A percentile compares a stretch with the other conserved stretches of the same genome.
Conservation (phyloP, 2,888 invertebrate genomes). For the Leucania comma region DNA sequence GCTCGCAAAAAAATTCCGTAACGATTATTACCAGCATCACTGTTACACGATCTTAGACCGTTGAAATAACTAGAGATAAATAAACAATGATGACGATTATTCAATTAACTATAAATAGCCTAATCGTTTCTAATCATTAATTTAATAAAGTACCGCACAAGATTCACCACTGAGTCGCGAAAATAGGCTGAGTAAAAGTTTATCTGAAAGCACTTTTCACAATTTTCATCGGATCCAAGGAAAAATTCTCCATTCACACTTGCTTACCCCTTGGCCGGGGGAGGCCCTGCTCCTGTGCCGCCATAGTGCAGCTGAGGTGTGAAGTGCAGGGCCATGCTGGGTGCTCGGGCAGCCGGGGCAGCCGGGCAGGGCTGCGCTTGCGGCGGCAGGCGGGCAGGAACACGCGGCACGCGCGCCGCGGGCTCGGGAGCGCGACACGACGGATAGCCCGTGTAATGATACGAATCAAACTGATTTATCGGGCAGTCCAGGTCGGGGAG, state of each 20-base stretch:
- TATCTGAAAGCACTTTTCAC: slow-evolving; percentile 15
- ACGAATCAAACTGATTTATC: slow-evolving; percentile 67
- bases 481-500: slow-evolving; percentile 72
- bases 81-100: slow-evolving; percentile 50
- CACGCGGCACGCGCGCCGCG: slow-evolving; percentile 45
- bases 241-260: neutral
- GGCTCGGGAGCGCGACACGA: slow-evolving; percentile 64
- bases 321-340: slow-evolving; percentile 49
- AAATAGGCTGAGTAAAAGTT: slow-evolving; percentile 13
- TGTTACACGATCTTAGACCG: slow-evolving; percentile 15
- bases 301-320: slow-evolving; percentile 40
- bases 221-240: slow-evolving; percentile 11
- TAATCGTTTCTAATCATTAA: slow-evolving; percentile 30
- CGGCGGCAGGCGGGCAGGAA: slow-evolving; percentile 50
- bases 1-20: slow-evolving; percentile 17
- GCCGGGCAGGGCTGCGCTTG: slow-evolving; percentile 58
- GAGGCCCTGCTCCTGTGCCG: slow-evolving; percentile 32
- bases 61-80: slow-evolving; percentile 31
- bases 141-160: slow-evolving; percentile 13
- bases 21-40: slow-evolving; percentile 1
- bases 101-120: slow-evolving; percentile 39
- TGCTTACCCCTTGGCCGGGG: slow-evolving; percentile 68
- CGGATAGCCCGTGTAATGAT: slow-evolving; percentile 67
- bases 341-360: slow-evolving; percentile 14
- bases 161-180: neutral